These are phyloP conservation scores for Griposia aprilina DNA, from an alignment of 2,888 invertebrate genomes.

Conservation along the genomic window DNA sequence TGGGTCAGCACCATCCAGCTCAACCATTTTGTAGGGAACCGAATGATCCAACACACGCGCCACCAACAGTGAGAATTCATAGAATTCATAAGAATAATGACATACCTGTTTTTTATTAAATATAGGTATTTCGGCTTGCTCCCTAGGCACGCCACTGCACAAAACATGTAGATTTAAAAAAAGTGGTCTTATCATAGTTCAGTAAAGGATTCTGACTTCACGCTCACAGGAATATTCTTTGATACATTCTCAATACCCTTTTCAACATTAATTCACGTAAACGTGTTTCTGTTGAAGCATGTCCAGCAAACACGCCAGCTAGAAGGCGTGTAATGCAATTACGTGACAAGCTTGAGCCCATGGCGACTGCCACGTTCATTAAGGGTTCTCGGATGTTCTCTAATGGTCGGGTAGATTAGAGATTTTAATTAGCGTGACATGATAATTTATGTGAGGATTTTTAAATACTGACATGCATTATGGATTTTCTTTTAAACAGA, in stretches of 20 bases:
- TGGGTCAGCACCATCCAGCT: too few species aligned
- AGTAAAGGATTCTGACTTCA: slow-evolving; percentile 11
- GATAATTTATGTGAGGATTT: not conserved
- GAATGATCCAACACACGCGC: too few species aligned
- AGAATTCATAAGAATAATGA: too few species aligned
- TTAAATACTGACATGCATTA: not conserved
- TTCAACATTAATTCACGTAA: slow-evolving; percentile 43
- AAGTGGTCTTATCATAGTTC: slow-evolving; percentile 19
- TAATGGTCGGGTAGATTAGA: slow-evolving; percentile 17
- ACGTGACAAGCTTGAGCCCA: slow-evolving; percentile 51
- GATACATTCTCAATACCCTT: slow-evolving; percentile 28
- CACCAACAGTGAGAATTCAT: too few species aligned
- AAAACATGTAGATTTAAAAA: not conserved
- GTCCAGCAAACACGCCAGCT: slow-evolving; percentile 50
- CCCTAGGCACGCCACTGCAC: too few species aligned
- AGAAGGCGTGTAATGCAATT: slow-evolving; percentile 57
- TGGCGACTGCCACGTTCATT: slow-evolving; percentile 49
- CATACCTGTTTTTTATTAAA: too few species aligned
- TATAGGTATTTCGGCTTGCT: too few species aligned
- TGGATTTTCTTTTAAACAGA: not conserved
- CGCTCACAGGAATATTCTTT: slow-evolving; percentile 29
- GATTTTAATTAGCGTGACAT: slow-evolving; percentile 25
- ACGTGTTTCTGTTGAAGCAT: slow-evolving; percentile 33
- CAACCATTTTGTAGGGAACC: too few species aligned
- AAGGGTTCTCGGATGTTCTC: slow-evolving; percentile 30